These are phyloP conservation scores for Petromus typicus DNA, from an alignment of 2,113 vertebrate species.

Conservation along the genomic window DNA sequence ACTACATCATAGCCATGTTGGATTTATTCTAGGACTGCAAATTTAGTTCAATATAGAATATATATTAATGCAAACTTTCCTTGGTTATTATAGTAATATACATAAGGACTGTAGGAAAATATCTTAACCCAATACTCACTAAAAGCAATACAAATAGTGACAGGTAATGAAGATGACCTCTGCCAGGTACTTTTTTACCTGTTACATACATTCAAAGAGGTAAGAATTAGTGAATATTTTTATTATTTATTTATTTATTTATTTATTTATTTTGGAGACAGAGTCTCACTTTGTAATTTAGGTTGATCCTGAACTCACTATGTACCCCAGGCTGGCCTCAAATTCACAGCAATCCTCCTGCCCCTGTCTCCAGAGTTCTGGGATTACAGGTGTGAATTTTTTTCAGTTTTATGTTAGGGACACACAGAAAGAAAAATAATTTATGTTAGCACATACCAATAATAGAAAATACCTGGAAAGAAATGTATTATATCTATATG, in stretches of 20 bases:
- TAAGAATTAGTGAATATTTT: background rate
- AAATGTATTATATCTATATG: background rate
- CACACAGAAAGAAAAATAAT: background rate
- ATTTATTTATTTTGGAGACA: no score
- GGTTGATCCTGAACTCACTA: no score
- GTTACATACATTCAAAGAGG: background rate
- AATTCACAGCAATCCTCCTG: no score
- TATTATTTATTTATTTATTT: no score
- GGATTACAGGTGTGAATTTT: no score
- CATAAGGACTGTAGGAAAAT: background rate
- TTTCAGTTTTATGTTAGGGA: background rate
- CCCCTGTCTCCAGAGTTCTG: no score
- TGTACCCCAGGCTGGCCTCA: no score
- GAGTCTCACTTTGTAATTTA: no score
- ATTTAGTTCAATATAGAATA: background rate
- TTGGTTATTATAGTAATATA: background rate
- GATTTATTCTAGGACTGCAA: background rate
- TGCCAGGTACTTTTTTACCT: background rate
- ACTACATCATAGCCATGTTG: background rate
- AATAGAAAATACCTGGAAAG: background rate
- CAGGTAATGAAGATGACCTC: background rate
- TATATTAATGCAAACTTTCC: background rate
- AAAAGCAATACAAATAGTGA: background rate
- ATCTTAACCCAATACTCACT: background rate
- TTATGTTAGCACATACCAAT: background rate